Evolutionary conservation across 2,113 vertebrate species (phyloP).

Genomic region (Aramus guarauna): DNA sequence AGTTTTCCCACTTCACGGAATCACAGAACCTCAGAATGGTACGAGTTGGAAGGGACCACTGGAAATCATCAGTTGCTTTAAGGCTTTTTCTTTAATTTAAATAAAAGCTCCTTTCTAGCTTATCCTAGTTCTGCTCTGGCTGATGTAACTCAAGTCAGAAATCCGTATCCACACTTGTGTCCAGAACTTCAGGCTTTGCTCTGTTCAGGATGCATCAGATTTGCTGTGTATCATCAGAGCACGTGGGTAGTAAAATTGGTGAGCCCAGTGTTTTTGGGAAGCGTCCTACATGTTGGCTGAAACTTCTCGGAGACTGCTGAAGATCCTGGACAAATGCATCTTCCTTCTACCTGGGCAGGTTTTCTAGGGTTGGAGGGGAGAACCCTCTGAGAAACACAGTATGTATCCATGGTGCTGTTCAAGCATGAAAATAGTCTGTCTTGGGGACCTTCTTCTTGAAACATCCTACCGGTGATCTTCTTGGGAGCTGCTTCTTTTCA

Average conservation of each 20-base stretch:
- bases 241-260: background rate
- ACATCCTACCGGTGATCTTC: background rate
- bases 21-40: too few species aligned
- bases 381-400: background rate
- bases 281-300: background rate
- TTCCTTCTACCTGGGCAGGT: background rate
- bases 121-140: background rate
- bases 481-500: background rate
- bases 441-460: background rate
- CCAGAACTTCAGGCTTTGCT: background rate
- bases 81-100: background rate
- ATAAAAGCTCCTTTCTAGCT: background rate
- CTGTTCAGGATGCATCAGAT: background rate
- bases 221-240: background rate
- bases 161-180: background rate
- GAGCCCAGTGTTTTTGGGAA: background rate
- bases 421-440: background rate
- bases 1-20: background rate
- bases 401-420: background rate
- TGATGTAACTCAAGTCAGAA: background rate
- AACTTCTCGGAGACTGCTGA: background rate
- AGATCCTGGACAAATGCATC: background rate
- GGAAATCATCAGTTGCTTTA: background rate
- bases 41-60: too few species aligned
- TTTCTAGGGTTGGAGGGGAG: background rate